Conservation (phyloP, 1,140 invertebrate species). For the Anoplophora glabripennis region DNA sequence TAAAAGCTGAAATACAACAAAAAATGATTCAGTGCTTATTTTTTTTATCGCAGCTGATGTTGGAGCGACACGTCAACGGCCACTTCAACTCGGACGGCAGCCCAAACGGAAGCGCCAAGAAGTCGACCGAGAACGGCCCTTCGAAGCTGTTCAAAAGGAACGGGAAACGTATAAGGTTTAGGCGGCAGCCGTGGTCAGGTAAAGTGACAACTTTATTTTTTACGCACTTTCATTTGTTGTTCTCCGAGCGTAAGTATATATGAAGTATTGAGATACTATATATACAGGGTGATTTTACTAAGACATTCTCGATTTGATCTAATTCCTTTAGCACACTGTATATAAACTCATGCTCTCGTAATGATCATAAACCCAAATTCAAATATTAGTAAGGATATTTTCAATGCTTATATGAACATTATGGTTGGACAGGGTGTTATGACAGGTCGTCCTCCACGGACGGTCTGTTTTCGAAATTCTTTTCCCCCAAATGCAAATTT, state of each 20-base stretch:
- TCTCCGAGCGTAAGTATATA: too few relatives aligned
- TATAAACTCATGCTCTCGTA: too few relatives aligned
- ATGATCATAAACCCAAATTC: too few relatives aligned
- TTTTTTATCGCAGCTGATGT: constrained; percentile 62
- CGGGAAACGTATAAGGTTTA: constrained; percentile 78
- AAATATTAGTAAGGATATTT: neutral
- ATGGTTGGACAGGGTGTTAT: too few relatives aligned
- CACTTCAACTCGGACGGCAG: constrained; percentile 75
- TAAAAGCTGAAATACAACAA: too few relatives aligned
- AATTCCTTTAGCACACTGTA: neutral
- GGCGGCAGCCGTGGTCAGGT: constrained; percentile 82
- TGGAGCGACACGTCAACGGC: constrained; percentile 90
- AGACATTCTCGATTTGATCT: too few relatives aligned
- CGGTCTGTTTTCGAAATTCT: neutral
- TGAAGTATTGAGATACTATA: too few relatives aligned
- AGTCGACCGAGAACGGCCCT: constrained; percentile 62
- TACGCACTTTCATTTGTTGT: neutral
- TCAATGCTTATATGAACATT: too few relatives aligned
- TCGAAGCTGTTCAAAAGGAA: constrained; percentile 79
- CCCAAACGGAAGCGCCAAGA: constrained; percentile 59
- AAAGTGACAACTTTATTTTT: constrained; percentile 12
- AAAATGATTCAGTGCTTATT: neutral
- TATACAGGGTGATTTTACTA: too few relatives aligned
- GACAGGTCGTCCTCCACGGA: neutral
- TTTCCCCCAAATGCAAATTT: neutral